These are phyloP conservation scores for Dinoponera quadriceps DNA, from an alignment of 1,140 invertebrate species.

Conservation along the genomic window DNA sequence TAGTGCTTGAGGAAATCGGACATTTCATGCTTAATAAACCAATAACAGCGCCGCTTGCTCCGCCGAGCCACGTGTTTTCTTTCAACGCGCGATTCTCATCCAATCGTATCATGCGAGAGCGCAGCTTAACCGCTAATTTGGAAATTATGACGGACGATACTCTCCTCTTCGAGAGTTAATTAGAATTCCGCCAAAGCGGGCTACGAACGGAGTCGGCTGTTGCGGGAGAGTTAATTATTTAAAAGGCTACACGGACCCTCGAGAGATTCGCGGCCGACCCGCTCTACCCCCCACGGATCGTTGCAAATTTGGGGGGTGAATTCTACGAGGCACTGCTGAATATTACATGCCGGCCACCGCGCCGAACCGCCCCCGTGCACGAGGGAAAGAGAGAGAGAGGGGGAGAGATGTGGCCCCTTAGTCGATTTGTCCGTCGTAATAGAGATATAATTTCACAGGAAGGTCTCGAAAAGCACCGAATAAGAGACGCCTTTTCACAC, in stretches of 20 bases:
- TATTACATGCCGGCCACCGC: constrained; percentile 9
- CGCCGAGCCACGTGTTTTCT: neutral
- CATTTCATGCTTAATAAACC: neutral
- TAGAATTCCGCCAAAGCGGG: constrained; percentile 7
- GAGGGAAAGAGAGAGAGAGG: neutral
- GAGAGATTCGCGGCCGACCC: constrained; percentile 4
- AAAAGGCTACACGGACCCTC: constrained; percentile 17
- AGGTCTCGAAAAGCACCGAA: constrained; percentile 10
- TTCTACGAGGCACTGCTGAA: constrained; percentile 33
- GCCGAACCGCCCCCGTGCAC: no score
- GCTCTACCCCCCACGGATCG: constrained; percentile 1
- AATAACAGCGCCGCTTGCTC: neutral
- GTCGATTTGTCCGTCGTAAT: constrained; percentile 6
- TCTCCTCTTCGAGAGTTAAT: constrained; percentile 27
- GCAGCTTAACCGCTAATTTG: neutral
- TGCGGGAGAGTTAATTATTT: constrained; percentile 42
- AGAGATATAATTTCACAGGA: neutral
- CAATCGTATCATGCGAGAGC: neutral
- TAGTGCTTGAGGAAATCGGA: no score
- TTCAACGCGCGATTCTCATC: neutral
- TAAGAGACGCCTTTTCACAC: neutral
- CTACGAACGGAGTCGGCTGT: neutral
- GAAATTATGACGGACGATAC: neutral
- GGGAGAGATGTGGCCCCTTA: neutral
- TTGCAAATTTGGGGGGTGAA: constrained; percentile 32